Base-by-base conservation (phyloP, 1,140 invertebrate genomes). In the Dermatophagoides farinae region DNA sequence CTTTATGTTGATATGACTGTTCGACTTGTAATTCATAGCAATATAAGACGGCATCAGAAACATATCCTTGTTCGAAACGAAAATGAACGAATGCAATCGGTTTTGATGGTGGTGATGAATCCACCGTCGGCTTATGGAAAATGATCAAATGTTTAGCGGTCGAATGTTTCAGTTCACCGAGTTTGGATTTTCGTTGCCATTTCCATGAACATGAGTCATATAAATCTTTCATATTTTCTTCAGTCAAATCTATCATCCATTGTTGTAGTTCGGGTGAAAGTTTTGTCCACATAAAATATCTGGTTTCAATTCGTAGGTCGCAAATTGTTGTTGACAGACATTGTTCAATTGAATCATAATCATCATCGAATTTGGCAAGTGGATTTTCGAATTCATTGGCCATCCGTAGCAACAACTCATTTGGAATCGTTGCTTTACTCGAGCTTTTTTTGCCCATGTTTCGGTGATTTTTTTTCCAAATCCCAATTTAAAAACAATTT, bases 181-280 rank as follows among this genome's bases (percentile, higher is more conserved):
- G 22, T 50, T 69, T 69, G n/a, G 51, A 23, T 39, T 25, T 22
- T 25, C 59, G 58, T 59, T 67, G 64, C 68, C 68, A 69, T 16
- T 67, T 67, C 67, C 67, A 69, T 41, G 60, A 60, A 52, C 58
- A 65, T 38, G 62, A 31, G 25, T 67, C 62, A 61, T 69, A 69
- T 20, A 64, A 55, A 5, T 51, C 8, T 54, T 65, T 43, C 68
- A 69, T 70, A 53, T 68, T 70, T 10, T 37, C 25, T 64, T 65
- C 60, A 1, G 65, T 63, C 23, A 70, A 52, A 61, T 66, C 23
- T 31, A 69, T 61, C 20, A 68, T 55, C 52, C 57, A 60, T 46
- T 67, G 25, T 4, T 60, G 47, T 0, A 43, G 20, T 40, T 62
- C 57, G 18, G 57, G 22, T 18, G 40, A 38, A 14, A 66, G 22